Evolutionary conservation across 2,888 invertebrate genomes (phyloP), one percentile per base, ranked within the genome.

Genomic region (Eupithecia abbreviata): DNA sequence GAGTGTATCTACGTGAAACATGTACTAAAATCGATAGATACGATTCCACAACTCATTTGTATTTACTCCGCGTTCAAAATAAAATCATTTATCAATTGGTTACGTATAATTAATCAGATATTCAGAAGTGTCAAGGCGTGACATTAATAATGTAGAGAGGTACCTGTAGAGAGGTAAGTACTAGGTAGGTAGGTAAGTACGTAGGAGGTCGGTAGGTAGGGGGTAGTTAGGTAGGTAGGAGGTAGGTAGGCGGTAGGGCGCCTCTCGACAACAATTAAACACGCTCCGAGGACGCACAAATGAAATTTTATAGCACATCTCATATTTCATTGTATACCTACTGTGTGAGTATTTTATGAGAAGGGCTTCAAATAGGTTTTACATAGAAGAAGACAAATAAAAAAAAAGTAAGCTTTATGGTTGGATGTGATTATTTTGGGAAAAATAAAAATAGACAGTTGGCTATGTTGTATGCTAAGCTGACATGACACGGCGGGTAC

Each of bases 241-340:
- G 62, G 10, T 65, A 41, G 41, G 10, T 41, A 18, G 18, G 51
- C n/a, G 65, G 49, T 4, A 18, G 58, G 62, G 74, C 43, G 75
- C 73, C 75, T 73, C 75, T 74, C 68, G 68, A 55, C 76, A 45
- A 66, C 78, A 72, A 78, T 78, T 78, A 74, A 78, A 74, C 75
- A 58, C 18, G 68, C 76, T 75, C 76, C 65, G 73, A 73, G 73
- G 69, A 55, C 72, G 18, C n/a, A 58, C 68, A 62, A 76, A 78
- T 78, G 41, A 71, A 68, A 78, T 78, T 71, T 78, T 74, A 74
- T 74, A 12, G 73, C 47, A 66, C 51, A 68, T 66, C 66, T 66
- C 42, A 15, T 18, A 45, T 68, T 43, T 68, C 45, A 18, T 74
- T 76, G 69, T 72, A 66, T 68, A 55, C n/a, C 43, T 51, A 30